A percentile compares a stretch with the other conserved stretches of the same genome.
Evolutionary conservation across 2,113 vertebrate species (phyloP).

Genomic region (Actenoides hombroni): DNA sequence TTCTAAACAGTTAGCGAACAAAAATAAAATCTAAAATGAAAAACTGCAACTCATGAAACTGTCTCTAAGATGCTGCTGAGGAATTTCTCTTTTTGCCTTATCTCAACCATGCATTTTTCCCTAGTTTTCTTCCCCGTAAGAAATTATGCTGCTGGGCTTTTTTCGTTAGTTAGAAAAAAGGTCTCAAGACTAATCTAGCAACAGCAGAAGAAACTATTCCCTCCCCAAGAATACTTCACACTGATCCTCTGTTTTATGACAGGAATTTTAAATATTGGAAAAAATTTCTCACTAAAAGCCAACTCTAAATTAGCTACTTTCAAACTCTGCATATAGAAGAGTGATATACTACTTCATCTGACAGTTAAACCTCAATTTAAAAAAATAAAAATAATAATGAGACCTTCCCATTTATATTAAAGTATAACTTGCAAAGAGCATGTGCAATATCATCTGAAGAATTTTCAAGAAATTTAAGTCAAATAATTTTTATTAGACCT

Average conservation of each 20-base stretch:
- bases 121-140: background rate
- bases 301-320: background rate
- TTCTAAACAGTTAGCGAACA: background rate
- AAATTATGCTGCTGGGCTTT: background rate
- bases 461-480: background rate
- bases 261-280: background rate
- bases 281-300: background rate
- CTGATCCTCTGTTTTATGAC: background rate
- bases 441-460: background rate
- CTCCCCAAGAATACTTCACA: background rate
- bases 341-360: background rate
- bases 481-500: background rate
- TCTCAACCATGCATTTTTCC: background rate
- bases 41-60: background rate
- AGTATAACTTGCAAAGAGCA: background rate
- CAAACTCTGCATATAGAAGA: background rate
- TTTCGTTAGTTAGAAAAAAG: conserved; percentile 12
- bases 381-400: background rate
- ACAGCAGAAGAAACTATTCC: background rate
- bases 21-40: background rate
- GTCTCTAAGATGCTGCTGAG: background rate
- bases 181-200: background rate
- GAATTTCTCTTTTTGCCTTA: background rate
- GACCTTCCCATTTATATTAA: background rate
- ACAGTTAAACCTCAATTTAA: background rate